These are phyloP conservation scores for Semaprochilodus insignis DNA, from an alignment of 2,797 vertebrate genomes.

Conservation along the genomic window DNA sequence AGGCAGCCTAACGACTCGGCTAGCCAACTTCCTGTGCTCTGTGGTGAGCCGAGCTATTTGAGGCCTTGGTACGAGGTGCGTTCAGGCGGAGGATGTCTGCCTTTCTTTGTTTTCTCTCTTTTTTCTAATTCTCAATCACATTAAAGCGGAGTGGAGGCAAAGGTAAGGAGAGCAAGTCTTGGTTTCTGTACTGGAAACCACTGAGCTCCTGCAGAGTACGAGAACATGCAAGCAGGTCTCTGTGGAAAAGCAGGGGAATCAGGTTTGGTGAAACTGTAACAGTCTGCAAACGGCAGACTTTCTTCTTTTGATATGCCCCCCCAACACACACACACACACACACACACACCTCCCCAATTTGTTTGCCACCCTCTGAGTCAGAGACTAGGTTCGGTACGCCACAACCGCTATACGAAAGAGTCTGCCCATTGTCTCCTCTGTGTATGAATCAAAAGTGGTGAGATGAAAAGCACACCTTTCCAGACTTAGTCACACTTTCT, in stretches of 20 bases:
- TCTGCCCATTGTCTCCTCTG: constrained; percentile 39
- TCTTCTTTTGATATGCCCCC: constrained; percentile 18
- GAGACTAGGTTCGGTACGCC: constrained; percentile 25
- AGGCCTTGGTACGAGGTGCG: constrained; percentile 38
- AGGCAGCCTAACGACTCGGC: constrained; percentile 72
- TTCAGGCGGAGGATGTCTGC: constrained; percentile 41
- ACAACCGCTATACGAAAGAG: constrained; percentile 29
- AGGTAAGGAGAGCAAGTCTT: constrained; percentile 31
- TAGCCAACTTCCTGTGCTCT: constrained; percentile 61
- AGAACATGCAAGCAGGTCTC: neutral
- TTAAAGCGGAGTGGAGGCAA: constrained; percentile 34
- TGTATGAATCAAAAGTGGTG: constrained; percentile 38
- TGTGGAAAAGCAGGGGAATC: neutral
- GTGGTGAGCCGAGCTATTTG: constrained; percentile 25
- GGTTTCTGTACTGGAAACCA: constrained; percentile 17
- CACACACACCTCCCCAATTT: constrained; percentile 14
- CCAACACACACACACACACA: neutral
- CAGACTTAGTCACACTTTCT: constrained; percentile 43
- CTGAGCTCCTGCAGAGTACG: constrained; percentile 2
- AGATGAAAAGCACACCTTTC: constrained; percentile 46
- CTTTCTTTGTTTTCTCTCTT: neutral
- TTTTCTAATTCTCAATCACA: constrained; percentile 8
- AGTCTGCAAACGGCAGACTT: neutral
- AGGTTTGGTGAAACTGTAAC: neutral
- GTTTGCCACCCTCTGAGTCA: constrained; percentile 36